A percentile compares a stretch with the other conserved stretches of the same genome.
Conservation (phyloP, 1,140 invertebrate species). For the Parasteatoda tepidariorum region DNA sequence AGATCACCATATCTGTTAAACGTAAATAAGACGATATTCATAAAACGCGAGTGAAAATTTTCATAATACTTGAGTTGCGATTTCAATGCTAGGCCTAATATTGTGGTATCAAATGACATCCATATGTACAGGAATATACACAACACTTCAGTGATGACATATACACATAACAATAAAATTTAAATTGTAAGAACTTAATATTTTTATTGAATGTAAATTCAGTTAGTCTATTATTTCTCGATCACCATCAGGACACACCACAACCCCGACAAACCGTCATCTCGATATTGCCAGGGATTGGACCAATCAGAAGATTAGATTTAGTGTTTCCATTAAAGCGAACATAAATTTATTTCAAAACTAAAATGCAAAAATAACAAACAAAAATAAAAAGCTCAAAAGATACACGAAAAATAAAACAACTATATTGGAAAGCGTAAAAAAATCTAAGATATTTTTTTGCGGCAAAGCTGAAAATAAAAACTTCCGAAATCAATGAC, state of each 20-base stretch:
- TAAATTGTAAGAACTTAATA: slow-evolving; percentile 14
- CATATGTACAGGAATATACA: slow-evolving; percentile 12
- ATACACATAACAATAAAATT: background rate
- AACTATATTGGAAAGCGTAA: too few relatives aligned
- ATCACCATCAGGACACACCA: slow-evolving; percentile 43
- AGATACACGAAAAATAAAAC: too few relatives aligned
- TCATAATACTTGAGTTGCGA: slow-evolving; percentile 42
- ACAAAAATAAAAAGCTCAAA: too few relatives aligned
- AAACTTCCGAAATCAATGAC: too few relatives aligned
- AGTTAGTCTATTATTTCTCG: slow-evolving; percentile 30
- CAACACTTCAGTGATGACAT: background rate
- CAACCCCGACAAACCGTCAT: slow-evolving; percentile 52
- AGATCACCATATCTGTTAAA: background rate
- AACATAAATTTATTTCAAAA: slow-evolving; percentile 34
- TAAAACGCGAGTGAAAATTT: slow-evolving; percentile 47
- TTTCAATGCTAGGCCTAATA: slow-evolving; percentile 51
- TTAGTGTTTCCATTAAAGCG: slow-evolving; percentile 22
- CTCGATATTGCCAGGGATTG: slow-evolving; percentile 48
- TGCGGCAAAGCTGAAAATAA: too few relatives aligned
- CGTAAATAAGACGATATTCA: background rate
- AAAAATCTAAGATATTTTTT: too few relatives aligned
- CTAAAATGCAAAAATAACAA: too few relatives aligned
- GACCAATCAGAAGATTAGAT: slow-evolving; percentile 41
- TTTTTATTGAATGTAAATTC: slow-evolving; percentile 11
- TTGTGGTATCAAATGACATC: slow-evolving; percentile 37